These are phyloP conservation scores for Eupithecia insigniata DNA, from an alignment of 2,888 invertebrate genomes.

Conservation along the genomic window DNA sequence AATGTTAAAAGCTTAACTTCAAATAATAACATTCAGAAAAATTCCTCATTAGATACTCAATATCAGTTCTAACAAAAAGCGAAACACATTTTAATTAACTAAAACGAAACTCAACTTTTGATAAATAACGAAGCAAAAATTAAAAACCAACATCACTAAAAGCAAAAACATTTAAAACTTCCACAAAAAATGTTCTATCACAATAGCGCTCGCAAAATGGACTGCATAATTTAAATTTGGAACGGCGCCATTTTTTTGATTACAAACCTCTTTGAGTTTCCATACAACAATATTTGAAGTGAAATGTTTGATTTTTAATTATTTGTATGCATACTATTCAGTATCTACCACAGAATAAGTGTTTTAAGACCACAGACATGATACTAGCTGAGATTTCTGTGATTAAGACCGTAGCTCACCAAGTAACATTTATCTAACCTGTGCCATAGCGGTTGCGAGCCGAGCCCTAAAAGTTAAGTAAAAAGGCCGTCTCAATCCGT, in stretches of 20 bases:
- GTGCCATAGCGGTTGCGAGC: no score
- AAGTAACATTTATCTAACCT: no score
- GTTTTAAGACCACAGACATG: no score
- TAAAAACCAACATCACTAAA: neutral
- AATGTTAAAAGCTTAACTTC: neutral
- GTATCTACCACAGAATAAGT: neutral
- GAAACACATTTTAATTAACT: conserved; percentile 3
- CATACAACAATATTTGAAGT: conserved; percentile 4
- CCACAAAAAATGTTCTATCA: conserved; percentile 10
- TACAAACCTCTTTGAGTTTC: conserved; percentile 25
- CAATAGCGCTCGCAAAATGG: conserved; percentile 11
- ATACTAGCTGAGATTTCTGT: no score
- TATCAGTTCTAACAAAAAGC: neutral
- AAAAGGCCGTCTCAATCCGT: no score
- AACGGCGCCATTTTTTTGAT: conserved; percentile 32
- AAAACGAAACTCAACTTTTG: neutral
- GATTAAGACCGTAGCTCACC: no score
- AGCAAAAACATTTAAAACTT: neutral
- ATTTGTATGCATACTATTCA: neutral
- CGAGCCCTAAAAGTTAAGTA: no score
- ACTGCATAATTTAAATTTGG: conserved; percentile 24
- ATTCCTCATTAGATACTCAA: neutral
- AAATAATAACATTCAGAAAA: neutral
- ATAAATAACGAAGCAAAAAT: conserved; percentile 4
- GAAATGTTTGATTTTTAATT: conserved; percentile 8